Evolutionary conservation across 2,797 vertebrate genomes (phyloP).

Genomic region (Coracias cyanogaster): DNA sequence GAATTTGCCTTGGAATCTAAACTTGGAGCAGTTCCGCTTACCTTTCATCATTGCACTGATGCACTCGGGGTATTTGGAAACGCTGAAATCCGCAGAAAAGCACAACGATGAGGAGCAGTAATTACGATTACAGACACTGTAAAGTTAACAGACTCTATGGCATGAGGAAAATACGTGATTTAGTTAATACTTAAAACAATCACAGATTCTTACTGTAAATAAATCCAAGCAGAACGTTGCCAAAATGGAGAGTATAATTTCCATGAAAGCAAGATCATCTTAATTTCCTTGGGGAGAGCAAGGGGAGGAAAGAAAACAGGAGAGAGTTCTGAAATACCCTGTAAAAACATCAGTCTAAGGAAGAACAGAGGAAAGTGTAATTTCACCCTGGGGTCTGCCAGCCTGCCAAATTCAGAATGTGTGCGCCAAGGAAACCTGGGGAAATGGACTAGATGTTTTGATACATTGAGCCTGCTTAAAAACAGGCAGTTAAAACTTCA

Average conservation of each 20-base stretch:
- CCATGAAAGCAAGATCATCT: background rate
- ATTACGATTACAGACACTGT: background rate
- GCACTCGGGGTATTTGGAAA: background rate
- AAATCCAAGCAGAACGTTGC: background rate
- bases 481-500: background rate
- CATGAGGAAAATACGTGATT: background rate
- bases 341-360: background rate
- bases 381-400: background rate
- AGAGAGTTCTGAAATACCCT: background rate
- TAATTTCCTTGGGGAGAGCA: background rate
- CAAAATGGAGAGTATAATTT: background rate
- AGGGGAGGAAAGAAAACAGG: background rate
- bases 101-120: background rate
- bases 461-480: constrained; percentile 1
- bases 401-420: background rate
- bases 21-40: background rate
- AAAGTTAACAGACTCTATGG: background rate
- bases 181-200: background rate
- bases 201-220: background rate
- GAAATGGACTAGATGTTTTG: background rate
- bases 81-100: background rate
- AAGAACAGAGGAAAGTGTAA: background rate
- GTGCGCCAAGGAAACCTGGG: background rate
- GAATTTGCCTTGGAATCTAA: background rate
- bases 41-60: background rate